Evolutionary conservation across 2,888 invertebrate genomes (phyloP).

Genomic region (Steinernema carpocapsae): DNA sequence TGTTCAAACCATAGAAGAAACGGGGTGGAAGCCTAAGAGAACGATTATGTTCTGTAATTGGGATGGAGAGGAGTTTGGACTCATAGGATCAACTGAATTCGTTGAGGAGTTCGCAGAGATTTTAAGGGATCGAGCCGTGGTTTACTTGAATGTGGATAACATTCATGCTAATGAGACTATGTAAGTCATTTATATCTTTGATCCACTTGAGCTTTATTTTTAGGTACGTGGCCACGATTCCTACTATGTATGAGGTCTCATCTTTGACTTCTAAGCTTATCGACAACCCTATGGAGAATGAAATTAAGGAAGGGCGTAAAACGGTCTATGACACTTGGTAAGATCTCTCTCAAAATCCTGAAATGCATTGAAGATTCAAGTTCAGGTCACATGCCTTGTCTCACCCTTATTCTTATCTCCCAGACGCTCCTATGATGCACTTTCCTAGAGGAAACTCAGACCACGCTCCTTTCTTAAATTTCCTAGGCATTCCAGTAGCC

Average conservation of each 20-base stretch:
- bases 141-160: constrained; percentile 71
- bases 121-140: constrained; percentile 69
- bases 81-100: constrained; percentile 72
- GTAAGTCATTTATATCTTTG: constrained; percentile 44
- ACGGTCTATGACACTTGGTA: constrained; percentile 67
- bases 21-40: constrained; percentile 71
- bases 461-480: constrained; percentile 71
- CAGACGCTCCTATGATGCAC: constrained; percentile 44
- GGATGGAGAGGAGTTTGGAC: constrained; percentile 72
- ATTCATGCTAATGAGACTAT: constrained; percentile 61
- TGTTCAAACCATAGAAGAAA: constrained; percentile 58
- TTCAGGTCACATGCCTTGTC: not conserved
- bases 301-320: constrained; percentile 47
- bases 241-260: constrained; percentile 69
- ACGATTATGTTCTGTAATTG: constrained; percentile 71
- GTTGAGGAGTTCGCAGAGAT: constrained; percentile 69
- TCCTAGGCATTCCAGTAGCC: constrained; percentile 71
- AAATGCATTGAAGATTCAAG: not conserved
- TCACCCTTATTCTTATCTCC: not conserved
- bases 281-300: constrained; percentile 55
- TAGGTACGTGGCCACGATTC: constrained; percentile 63
- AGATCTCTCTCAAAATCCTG: not conserved
- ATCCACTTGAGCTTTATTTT: constrained; percentile 18
- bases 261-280: constrained; percentile 69
- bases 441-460: constrained; percentile 71